Evolutionary conservation across 2,797 vertebrate genomes (phyloP).

Genomic region (Betta splendens): DNA sequence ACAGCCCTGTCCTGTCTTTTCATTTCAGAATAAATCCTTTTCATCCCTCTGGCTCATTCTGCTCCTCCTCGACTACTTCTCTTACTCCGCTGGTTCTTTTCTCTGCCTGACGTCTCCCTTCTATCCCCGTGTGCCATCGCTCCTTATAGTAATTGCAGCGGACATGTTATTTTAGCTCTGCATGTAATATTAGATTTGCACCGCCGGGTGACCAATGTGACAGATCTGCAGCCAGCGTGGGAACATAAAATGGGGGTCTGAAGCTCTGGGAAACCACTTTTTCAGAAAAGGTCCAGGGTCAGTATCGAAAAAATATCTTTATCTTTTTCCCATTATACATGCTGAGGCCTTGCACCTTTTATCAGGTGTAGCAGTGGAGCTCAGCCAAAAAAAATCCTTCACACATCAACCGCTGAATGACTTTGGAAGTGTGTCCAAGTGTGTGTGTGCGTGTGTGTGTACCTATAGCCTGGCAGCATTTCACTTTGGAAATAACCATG

Average conservation of each 20-base stretch:
- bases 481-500: slow-evolving; percentile 34
- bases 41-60: slow-evolving; percentile 70
- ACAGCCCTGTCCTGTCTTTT: slow-evolving; percentile 66
- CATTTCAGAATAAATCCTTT: slow-evolving; percentile 74
- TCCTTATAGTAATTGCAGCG: slow-evolving; percentile 60
- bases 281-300: slow-evolving; percentile 46
- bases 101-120: slow-evolving; percentile 58
- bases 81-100: slow-evolving; percentile 45
- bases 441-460: slow-evolving; percentile 6
- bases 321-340: slow-evolving; percentile 43
- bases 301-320: slow-evolving; percentile 44
- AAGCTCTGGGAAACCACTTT: slow-evolving; percentile 34
- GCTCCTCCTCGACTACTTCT: slow-evolving; percentile 46
- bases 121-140: slow-evolving; percentile 43
- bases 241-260: slow-evolving; percentile 51
- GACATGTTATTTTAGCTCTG: slow-evolving; percentile 58
- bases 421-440: slow-evolving; percentile 23
- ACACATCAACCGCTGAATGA: slow-evolving; percentile 39
- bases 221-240: slow-evolving; percentile 39
- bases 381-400: slow-evolving; percentile 29
- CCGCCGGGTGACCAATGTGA: slow-evolving; percentile 43
- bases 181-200: slow-evolving; percentile 48
- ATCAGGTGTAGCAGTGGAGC: slow-evolving; percentile 36
- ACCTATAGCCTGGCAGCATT: slow-evolving; percentile 31
- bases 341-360: slow-evolving; percentile 35